Base-by-base conservation (phyloP, 1,140 invertebrate species). In the Goniozus legneri region DNA sequence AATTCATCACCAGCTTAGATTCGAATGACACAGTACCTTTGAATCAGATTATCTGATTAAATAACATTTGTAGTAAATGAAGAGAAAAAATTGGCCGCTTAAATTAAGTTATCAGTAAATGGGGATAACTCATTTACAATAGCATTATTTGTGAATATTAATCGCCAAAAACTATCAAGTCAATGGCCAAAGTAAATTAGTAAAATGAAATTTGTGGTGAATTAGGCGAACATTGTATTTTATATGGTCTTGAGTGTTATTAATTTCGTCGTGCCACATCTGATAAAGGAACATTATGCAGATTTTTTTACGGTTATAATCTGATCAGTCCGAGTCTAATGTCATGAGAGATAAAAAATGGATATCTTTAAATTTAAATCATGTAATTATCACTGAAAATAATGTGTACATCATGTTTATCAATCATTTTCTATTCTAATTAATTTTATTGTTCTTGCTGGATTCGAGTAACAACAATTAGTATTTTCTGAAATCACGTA, bases 161-260 rank as follows among this genome's bases (percentile, higher is more conserved):
- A 44, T 47, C 43, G 44, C 49, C 33, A 57, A 52, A 33, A 47
- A 46, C 38, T 41, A 21, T n/a, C 30, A 39, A 52, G 53, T 34
- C 30, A 51, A 58, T 58, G 55, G 52, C 50, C 57, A 62, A 62
- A 62, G 43, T 62, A 55, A 56, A 40, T 52, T 59, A 60, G 52
- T 31, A 40, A 52, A 52, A 48, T 43, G 20, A 43, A 50, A 56
- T 34, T 48, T 27, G 46, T 52, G 42, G 33, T 44, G 30, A 41
- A 22, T 44, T 27, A 42, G 38, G 24, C 8, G 24, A 44, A 27
- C 34, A 49, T 3, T 34, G 16, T 35, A 21, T 46, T 50, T 42
- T 16, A 33, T 45, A 53, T 52, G 57, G 40, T 40, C 16, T 50
- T 61, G 52, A 50, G 38, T 32, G 32, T 47, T 32, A 22, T 36